Conservation (phyloP, 2,113 vertebrate genomes). For the Gobiocypris rarus region DNA sequence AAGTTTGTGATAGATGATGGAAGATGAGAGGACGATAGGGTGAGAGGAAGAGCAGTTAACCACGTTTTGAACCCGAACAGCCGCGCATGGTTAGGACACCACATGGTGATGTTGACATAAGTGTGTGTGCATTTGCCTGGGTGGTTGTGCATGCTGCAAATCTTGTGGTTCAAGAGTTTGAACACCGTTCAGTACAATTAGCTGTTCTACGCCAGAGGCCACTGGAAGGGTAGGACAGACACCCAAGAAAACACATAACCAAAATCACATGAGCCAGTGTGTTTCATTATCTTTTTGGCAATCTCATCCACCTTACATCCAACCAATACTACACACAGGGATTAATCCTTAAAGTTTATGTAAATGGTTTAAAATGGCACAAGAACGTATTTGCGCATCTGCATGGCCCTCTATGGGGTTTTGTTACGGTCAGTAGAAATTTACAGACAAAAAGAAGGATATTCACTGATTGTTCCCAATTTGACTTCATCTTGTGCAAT, state of each 20-base stretch:
- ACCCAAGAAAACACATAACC: conserved; percentile 45
- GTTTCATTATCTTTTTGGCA: conserved; percentile 48
- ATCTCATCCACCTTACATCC: neutral
- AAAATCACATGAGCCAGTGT: conserved; percentile 38
- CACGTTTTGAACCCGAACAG: conserved; percentile 10
- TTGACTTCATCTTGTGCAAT: conserved; percentile 24
- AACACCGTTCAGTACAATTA: neutral
- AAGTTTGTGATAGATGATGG: neutral
- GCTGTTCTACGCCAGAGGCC: conserved; percentile 14
- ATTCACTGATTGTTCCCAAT: conserved; percentile 5
- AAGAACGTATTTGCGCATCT: conserved; percentile 4
- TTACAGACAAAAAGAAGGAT: neutral
- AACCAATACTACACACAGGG: conserved; percentile 3
- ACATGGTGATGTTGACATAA: conserved; percentile 4
- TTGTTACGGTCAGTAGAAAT: conserved; percentile 20
- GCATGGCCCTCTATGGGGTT: conserved; percentile 10
- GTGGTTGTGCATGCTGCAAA: neutral
- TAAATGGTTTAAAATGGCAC: neutral
- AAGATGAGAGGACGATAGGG: neutral
- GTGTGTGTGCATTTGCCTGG: neutral
- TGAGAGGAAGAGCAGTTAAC: neutral
- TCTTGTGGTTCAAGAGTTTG: neutral
- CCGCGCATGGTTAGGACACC: neutral
- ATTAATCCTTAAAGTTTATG: conserved; percentile 8
- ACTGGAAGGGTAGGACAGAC: conserved; percentile 32